Percentiles rank a stretch among this genome's conserved stretches.
Conservation (phyloP, 2,888 invertebrate species). For the Itoplectis maculator region DNA sequence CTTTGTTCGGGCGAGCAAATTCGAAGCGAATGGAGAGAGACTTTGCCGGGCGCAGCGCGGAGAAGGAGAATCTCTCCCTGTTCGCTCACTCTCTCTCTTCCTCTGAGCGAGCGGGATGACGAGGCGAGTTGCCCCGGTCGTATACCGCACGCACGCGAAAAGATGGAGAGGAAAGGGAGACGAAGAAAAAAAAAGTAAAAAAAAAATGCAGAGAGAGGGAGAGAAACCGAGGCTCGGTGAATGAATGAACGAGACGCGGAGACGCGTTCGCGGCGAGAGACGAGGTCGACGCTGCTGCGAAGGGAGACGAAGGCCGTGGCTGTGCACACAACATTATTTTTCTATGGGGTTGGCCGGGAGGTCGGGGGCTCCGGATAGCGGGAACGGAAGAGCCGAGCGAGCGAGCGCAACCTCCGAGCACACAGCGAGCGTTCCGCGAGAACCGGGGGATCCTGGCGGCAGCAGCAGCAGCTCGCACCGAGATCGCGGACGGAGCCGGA, state of each 20-base stretch:
- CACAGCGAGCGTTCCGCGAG: constrained; percentile 7
- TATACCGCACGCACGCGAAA: constrained; percentile 27
- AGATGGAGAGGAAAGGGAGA: constrained; percentile 29
- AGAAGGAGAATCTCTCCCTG: neutral
- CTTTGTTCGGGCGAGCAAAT: constrained; percentile 77
- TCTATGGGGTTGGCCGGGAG: constrained; percentile 73
- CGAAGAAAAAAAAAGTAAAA: constrained; percentile 27
- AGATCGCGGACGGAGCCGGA: constrained; percentile 56
- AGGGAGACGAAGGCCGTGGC: constrained; percentile 66
- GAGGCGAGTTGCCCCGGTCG: constrained; percentile 59
- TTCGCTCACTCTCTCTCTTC: neutral
- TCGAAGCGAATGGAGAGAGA: constrained; percentile 68
- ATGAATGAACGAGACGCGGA: constrained; percentile 55
- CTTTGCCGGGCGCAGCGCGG: constrained; percentile 23
- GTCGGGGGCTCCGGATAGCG: constrained; percentile 58
- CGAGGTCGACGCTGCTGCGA: constrained; percentile 49
- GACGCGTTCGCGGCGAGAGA: constrained; percentile 49
- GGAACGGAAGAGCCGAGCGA: constrained; percentile 55
- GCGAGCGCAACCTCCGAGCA: constrained; percentile 23
- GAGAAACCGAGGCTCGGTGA: constrained; percentile 35
- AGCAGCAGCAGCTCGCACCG: too few relatives aligned
- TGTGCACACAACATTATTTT: constrained; percentile 80
- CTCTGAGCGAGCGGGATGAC: constrained; percentile 45
- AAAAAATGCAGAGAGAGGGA: constrained; percentile 30
- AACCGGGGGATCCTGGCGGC: constrained; percentile 44